Conservation (phyloP, 1,140 invertebrate species). For the Conopomorpha cramerella region DNA sequence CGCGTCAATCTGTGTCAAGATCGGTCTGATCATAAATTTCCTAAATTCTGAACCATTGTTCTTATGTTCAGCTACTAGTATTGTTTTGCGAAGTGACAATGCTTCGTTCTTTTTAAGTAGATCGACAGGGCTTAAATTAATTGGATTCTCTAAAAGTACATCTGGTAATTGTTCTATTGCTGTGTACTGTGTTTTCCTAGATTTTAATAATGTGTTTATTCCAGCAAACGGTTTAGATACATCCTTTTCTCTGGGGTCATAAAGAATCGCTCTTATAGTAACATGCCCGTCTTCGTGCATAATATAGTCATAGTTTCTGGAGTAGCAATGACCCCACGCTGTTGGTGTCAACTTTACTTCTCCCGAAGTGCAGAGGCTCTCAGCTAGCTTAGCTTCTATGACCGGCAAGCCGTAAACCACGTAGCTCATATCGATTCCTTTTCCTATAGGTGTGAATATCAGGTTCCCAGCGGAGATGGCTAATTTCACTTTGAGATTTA, state of each 20-base stretch:
- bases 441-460: constrained; percentile 40
- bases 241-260: constrained; percentile 39
- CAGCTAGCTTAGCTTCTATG: constrained; percentile 62
- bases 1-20: constrained; percentile 65
- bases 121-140: constrained; percentile 13
- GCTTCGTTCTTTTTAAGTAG: constrained; percentile 33
- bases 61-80: constrained; percentile 44
- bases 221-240: constrained; percentile 41
- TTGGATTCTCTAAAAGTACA: constrained; percentile 17
- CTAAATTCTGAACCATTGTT: constrained; percentile 57
- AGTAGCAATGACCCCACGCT: constrained; percentile 58
- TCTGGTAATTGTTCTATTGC: constrained; percentile 29
- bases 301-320: constrained; percentile 43
- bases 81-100: constrained; percentile 43
- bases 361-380: constrained; percentile 50
- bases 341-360: constrained; percentile 56
- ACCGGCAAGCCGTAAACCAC: constrained; percentile 66
- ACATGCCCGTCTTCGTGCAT: constrained; percentile 30
- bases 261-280: constrained; percentile 41
- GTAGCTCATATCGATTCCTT: constrained; percentile 58
- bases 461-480: constrained; percentile 48
- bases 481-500: constrained; percentile 62
- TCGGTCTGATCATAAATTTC: constrained; percentile 59
- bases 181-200: constrained; percentile 30
- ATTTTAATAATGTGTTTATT: constrained; percentile 25